A percentile compares a stretch with the other conserved stretches of the same genome.
Evolutionary conservation across 1,140 invertebrate genomes (phyloP).

Genomic region (Archivesica marissinica): DNA sequence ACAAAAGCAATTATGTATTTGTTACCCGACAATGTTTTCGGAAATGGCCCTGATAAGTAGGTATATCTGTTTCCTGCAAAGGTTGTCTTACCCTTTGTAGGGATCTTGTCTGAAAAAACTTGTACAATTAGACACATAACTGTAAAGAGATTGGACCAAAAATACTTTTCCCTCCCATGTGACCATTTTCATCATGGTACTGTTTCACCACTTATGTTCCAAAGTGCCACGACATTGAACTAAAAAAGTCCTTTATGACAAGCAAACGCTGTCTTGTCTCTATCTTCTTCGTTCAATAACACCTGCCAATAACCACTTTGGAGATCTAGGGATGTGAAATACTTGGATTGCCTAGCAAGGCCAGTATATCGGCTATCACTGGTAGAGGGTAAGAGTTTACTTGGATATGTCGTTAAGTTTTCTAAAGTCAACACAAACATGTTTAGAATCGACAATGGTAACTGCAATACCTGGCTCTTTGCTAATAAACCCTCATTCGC

Average conservation of each 20-base stretch:
- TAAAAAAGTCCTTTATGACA: constrained; percentile 23
- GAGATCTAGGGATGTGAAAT: background rate
- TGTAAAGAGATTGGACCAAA: too few relatives aligned
- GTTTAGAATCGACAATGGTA: background rate
- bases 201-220: too few relatives aligned
- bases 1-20: too few relatives aligned
- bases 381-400: background rate
- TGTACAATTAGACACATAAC: too few relatives aligned
- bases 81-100: too few relatives aligned
- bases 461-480: constrained; percentile 58
- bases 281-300: background rate
- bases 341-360: background rate
- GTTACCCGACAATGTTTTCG: too few relatives aligned
- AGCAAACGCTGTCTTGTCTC: constrained; percentile 5
- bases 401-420: background rate
- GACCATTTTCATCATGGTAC: too few relatives aligned
- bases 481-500: constrained; percentile 11
- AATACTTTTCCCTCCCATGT: too few relatives aligned
- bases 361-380: constrained; percentile 35
- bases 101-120: too few relatives aligned
- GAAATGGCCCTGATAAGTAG: too few relatives aligned
- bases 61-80: too few relatives aligned
- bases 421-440: constrained; percentile 13
- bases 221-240: background rate
- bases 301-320: background rate